Evolutionary conservation across 2,888 invertebrate genomes (phyloP), one percentile per base, ranked within the genome.

Genomic region (Suillia variegata): DNA sequence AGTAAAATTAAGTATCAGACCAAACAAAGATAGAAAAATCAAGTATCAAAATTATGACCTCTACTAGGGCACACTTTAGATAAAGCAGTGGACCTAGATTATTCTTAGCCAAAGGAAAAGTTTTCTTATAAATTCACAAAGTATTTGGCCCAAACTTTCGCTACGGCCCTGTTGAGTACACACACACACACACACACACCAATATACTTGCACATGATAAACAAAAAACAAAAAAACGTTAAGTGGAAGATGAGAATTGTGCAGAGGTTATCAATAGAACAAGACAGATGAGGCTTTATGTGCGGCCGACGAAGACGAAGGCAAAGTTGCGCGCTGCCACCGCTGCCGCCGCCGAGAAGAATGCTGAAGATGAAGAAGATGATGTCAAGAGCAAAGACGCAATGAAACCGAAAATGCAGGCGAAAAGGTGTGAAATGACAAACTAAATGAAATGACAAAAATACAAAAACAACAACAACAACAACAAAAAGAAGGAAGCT

Each of bases 351-450:
- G 31, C 31, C 6, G 15, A 45, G 5, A 6, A 45, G 15, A 10
- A 45, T n/a, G 18, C 5, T 17, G 22, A 12, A 12, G 22, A 20
- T 21, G 22, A 12, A 12, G 24, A 15, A 8, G 42, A 48, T 66
- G 65, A 67, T 67, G 67, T 69, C 69, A 69, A 69, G 67, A 67
- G 67, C 69, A 68, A 62, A 67, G 67, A 62, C 62, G 66, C 59
- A 65, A 63, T 65, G 64, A 64, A 67, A 66, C 59, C 8, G 26
- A 26, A 50, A 26, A 50, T 21, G 50, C 22, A 5, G 50, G 5
- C 3, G 48, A 12, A 48, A 48, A n/a, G n/a, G n/a, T n/a, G 10
- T 13, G 38, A n/a, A n/a, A 13, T 38, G 38, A 18, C 4, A n/a
- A 8, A 18, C 18, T 8, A 20, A 26, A 50, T 13, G 45, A 20